Conservation (phyloP, 2,113 vertebrate species). For the Thamnophis sirtalis region DNA sequence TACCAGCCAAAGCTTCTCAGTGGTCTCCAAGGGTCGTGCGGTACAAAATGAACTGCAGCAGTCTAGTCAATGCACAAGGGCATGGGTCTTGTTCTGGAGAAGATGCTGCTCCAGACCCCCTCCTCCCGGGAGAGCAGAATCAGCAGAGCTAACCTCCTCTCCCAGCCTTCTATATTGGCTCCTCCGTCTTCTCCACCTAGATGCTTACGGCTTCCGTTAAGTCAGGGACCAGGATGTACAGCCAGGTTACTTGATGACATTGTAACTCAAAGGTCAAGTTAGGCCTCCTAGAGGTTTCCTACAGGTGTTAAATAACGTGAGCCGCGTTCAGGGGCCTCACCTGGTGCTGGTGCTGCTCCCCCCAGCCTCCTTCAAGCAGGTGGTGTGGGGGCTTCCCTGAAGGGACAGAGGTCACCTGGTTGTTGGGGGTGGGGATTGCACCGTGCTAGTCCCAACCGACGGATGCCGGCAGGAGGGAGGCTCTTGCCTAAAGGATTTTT, state of each 20-base stretch:
- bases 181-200: not conserved
- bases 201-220: not conserved
- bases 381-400: not conserved
- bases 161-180: not conserved
- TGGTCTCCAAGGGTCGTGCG: not conserved
- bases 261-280: no score
- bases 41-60: not conserved
- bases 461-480: not conserved
- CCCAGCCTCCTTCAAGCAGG: not conserved
- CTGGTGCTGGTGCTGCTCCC: not conserved
- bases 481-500: not conserved
- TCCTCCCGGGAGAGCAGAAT: not conserved
- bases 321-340: not conserved
- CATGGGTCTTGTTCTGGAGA: not conserved
- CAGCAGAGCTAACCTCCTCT: not conserved
- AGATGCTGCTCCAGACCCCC: not conserved
- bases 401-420: not conserved
- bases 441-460: not conserved
- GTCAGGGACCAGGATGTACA: not conserved
- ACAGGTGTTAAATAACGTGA: no score
- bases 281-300: no score
- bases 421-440: not conserved
- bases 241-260: no score
- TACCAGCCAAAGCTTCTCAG: not conserved
- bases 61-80: not conserved